Base-by-base conservation (phyloP, 2,888 invertebrate species). In the Acanthacorydalis orientalis region DNA sequence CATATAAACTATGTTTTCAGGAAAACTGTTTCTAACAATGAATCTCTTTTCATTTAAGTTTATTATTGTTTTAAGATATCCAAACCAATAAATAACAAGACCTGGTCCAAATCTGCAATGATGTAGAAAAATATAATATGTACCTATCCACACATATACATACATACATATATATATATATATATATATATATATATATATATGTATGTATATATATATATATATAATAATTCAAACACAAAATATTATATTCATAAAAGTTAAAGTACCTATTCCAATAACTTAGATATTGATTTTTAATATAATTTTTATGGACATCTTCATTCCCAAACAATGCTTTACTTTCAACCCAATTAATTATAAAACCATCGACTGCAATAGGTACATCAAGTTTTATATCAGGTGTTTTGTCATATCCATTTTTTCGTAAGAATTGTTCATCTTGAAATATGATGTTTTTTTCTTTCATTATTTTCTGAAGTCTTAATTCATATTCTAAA, bases 271-370 rank as follows among this genome's bases (percentile, higher is more conserved):
- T 80, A 63, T 92, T 93, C 80, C 85, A 87, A 59, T 95, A 95
- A 62, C 90, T 87, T 53, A 78, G 72, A 56, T 87, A 79, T 61
- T 95, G 93, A 54, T 88, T 84, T 56, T 80, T 80, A 46, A 87
- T 71, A 64, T 92, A 89, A 10, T 74, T 78, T 41, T 77, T 74
- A 64, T 95, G 93, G 48, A 80, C 78, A 55, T 81, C 79, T 53
- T 77, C 73, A 67, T 89, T 88, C 3, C 88, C 93, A 72, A 95
- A 95, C n/a, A 86, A 74, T 1, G 93, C 95, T 68, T 95, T 95
- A 57, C 93, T 92, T 66, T 95, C 95, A 50, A 95, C 88, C 95
- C 95, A 95, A 63, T 92, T 88, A 0, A 95, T 75, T 31, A 93
- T 78, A 57, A 79, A 78, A 2, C 86, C 88, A 63, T 88, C 82